Conservation (phyloP, 2,888 invertebrate genomes). For the Dasysyrphus tricinctus region DNA sequence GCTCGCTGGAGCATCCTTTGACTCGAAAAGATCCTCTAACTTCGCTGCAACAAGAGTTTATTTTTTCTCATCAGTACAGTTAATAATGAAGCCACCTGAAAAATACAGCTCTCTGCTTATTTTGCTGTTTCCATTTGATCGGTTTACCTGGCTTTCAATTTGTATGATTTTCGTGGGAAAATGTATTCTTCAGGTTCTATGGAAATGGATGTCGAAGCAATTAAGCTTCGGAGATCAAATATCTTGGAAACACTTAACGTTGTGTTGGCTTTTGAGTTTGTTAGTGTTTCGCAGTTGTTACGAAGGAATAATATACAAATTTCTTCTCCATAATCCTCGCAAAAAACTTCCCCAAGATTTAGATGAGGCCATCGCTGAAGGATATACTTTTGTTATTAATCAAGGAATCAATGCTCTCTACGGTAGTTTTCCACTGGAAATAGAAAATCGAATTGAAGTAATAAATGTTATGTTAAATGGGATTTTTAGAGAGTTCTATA, state of each 20-base stretch:
- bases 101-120: background rate
- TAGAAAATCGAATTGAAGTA: background rate
- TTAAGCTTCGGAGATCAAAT: background rate
- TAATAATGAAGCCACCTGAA: background rate
- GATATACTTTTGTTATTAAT: background rate
- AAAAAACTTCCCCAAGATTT: background rate
- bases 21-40: background rate
- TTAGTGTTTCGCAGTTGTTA: background rate
- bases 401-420: background rate
- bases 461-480: accelerated
- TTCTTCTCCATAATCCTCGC: background rate
- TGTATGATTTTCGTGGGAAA: background rate
- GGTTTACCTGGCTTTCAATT: background rate
- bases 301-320: slow-evolving; percentile 2
- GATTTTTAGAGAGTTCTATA: background rate
- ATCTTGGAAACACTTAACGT: background rate
- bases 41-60: background rate
- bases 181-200: background rate
- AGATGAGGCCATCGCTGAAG: background rate
- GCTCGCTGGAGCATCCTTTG: background rate
- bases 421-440: background rate
- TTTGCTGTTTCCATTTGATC: background rate
- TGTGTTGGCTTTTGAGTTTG: background rate
- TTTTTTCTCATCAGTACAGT: background rate
- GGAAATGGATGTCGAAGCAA: background rate